Conservation (phyloP, 2,113 vertebrate genomes). For the Sardina pilchardus region DNA sequence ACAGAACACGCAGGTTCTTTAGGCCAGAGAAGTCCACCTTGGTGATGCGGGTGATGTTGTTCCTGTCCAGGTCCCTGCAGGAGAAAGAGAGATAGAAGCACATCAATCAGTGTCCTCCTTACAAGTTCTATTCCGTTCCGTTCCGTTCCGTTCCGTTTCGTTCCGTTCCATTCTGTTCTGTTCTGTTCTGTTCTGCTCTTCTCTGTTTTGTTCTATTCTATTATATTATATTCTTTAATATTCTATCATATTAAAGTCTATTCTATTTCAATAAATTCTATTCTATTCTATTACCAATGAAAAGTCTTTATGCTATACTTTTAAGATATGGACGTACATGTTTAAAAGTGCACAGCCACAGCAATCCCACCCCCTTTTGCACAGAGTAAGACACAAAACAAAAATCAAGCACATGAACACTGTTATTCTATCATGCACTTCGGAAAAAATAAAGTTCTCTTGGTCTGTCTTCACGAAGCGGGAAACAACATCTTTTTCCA, state of each 20-base stretch:
- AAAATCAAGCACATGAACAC: background rate
- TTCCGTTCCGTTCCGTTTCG: too few species aligned
- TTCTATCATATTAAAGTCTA: too few species aligned
- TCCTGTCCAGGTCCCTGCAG: constrained; percentile 91
- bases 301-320: too few species aligned
- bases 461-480: background rate
- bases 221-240: too few species aligned
- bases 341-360: background rate
- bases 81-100: constrained; percentile 31
- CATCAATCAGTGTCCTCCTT: background rate
- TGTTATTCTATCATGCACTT: background rate
- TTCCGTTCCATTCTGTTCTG: too few species aligned
- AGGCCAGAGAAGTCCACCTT: constrained; percentile 92
- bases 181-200: too few species aligned
- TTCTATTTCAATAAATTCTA: too few species aligned
- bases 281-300: too few species aligned
- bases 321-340: too few species aligned
- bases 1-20: constrained; percentile 97
- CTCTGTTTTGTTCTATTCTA: too few species aligned
- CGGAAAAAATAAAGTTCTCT: background rate
- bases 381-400: constrained; percentile 38
- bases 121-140: background rate
- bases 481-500: background rate
- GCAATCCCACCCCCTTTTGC: background rate
- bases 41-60: constrained; percentile 94